Evolutionary conservation across 2,113 vertebrate species (phyloP), one percentile per base, ranked within the genome.

Genomic region (Parotia lawesii): DNA sequence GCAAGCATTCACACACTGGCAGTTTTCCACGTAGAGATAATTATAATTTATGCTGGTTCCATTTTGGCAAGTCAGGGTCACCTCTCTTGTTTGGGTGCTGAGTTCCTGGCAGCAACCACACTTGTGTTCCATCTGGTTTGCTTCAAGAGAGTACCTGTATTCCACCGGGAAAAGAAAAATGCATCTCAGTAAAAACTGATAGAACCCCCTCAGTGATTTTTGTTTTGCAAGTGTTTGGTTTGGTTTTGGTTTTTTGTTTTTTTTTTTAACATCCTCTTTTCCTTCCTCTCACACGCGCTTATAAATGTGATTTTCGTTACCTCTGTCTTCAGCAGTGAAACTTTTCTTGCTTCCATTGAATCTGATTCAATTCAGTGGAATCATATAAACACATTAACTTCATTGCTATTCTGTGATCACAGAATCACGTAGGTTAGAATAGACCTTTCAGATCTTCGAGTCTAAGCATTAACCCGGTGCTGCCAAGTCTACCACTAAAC

Each of bases 31-130:
- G 0, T 97, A 89, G 24, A 89, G 66, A 54, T 98, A 99, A 45
- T 47, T 94, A 67, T 98, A 97, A 45, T 37, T 94, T 12, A 97
- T n/a, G 62, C 25, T 96, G 10, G 96, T 93, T 28, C 98, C 98
- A 1, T 98, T 70, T 0, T 40, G 75, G 44, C 99, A 99, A 33
- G 11, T 95, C 92, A 99, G 58, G 35, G 94, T 95, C 93, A 98
- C 98, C 6, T 96, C 35, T 89, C 74, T 96, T 76, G 37, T 60
- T 27, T 97, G 98, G 73, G 93, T 97, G 38, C 19, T 48, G 31
- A 12, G 48, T 77, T 99, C 98, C 38, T 95, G 98, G 96, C 99
- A 99, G 93, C 99, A 99, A 8, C 94, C 85, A 50, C 99, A 99
- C 0, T 80, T 10, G 1, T 95, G 98, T 42, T 97, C 79, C 95